phyloP scores from a whole-genome alignment of 2,113 vertebrate species.

The Addax nasomaculatus region DNA sequence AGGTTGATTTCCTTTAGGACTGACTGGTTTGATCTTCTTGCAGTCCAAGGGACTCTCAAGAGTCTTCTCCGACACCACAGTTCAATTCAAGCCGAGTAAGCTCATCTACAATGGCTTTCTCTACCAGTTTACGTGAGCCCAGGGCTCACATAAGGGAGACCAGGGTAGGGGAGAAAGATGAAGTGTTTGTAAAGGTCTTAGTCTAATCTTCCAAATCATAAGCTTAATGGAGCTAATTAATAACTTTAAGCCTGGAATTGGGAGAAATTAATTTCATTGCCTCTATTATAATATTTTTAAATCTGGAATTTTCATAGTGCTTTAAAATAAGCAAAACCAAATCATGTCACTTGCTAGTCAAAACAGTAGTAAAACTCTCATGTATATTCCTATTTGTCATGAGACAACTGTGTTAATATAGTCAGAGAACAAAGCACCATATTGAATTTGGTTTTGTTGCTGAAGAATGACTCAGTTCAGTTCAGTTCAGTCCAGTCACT shows the following conservation, averaged over 20 bases:
- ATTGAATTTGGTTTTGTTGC: background rate
- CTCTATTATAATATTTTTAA: background rate
- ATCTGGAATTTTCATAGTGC: background rate
- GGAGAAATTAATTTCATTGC: background rate
- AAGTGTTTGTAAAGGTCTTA: background rate
- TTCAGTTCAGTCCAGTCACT: background rate
- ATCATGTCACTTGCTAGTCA: slow-evolving; percentile 7
- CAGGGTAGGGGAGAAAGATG: background rate
- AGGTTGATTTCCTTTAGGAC: background rate
- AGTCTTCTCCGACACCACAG: background rate
- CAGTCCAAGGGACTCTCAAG: background rate
- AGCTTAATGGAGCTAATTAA: background rate
- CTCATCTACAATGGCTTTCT: background rate
- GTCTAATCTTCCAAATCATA: background rate
- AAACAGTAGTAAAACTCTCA: background rate
- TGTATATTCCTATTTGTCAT: background rate
- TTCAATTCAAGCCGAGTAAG: background rate
- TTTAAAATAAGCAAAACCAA: slow-evolving; percentile 17
- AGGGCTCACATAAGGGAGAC: background rate
- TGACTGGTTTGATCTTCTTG: background rate
- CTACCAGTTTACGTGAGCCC: background rate
- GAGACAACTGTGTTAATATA: background rate
- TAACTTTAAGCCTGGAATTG: background rate
- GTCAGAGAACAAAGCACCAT: background rate
- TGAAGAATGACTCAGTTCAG: background rate